Evolutionary conservation across 2,797 vertebrate genomes (phyloP).

Genomic region (Semaprochilodus insignis): DNA sequence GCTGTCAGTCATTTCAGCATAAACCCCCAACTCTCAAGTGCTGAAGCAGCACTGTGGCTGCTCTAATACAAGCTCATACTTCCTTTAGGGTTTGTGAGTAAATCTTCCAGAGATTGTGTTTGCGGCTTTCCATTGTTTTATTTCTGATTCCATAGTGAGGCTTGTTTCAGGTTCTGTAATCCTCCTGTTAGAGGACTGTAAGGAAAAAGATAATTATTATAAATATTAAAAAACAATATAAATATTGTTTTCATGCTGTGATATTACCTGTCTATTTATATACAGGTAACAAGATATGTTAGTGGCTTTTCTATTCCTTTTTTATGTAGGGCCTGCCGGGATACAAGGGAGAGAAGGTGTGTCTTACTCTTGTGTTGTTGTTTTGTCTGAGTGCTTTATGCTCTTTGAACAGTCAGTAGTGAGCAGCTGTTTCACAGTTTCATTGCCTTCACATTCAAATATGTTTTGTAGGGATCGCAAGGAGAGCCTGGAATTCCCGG

Average conservation of each 20-base stretch:
- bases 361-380: background rate
- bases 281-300: too few species aligned
- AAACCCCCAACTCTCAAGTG: background rate
- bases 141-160: background rate
- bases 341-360: conserved; percentile 58
- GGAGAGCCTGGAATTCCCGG: conserved; percentile 47
- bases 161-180: background rate
- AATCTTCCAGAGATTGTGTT: background rate
- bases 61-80: background rate
- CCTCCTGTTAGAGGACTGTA: background rate
- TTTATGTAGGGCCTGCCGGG: conserved; percentile 47
- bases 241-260: background rate
- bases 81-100: background rate
- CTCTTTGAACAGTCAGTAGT: background rate
- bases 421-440: background rate
- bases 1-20: background rate
- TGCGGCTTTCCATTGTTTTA: background rate
- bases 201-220: too few species aligned
- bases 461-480: conserved; percentile 47
- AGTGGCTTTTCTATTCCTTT: background rate
- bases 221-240: too few species aligned
- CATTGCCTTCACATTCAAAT: background rate
- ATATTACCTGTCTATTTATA: background rate
- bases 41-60: background rate
- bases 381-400: background rate